Conservation (phyloP, 2,113 vertebrate species). For the Mugil cephalus region DNA sequence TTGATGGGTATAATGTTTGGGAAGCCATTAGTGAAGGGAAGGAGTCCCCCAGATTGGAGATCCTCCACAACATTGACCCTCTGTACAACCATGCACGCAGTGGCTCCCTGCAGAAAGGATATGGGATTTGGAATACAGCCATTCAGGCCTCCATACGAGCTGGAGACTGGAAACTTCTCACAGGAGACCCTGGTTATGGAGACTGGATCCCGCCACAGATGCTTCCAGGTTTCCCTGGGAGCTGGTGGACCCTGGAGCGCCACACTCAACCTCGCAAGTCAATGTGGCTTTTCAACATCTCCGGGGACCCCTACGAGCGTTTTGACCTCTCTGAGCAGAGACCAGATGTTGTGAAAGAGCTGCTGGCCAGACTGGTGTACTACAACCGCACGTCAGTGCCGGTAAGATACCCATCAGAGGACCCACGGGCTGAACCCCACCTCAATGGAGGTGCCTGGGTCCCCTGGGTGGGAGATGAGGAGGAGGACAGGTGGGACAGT, state of each 20-base stretch:
- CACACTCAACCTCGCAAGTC: constrained; percentile 85
- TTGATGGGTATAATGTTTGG: constrained; percentile 95
- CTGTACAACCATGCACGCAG: constrained; percentile 91
- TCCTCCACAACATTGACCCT: constrained; percentile 97
- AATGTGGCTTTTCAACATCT: constrained; percentile 97
- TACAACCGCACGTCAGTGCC: constrained; percentile 95
- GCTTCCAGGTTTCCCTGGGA: constrained; percentile 90
- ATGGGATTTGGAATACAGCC: constrained; percentile 94
- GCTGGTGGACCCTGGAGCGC: constrained; percentile 97
- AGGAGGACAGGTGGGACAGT: constrained; percentile 82
- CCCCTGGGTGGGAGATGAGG: constrained; percentile 93
- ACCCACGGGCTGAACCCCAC: constrained; percentile 92
- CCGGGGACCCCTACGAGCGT: constrained; percentile 92
- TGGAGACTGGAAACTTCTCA: constrained; percentile 96
- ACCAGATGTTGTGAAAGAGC: constrained; percentile 90
- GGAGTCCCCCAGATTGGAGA: constrained; percentile 91
- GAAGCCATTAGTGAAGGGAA: constrained; percentile 92
- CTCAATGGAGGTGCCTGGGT: constrained; percentile 96
- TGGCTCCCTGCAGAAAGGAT: constrained; percentile 90
- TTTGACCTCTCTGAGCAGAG: constrained; percentile 89
- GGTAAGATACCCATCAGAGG: constrained; percentile 93
- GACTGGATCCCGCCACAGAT: constrained; percentile 96
- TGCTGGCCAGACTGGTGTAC: constrained; percentile 89
- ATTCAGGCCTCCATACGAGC: constrained; percentile 94
- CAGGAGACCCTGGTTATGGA: constrained; percentile 94